Base-by-base conservation (phyloP, 1,140 invertebrate species). In the Copidosoma floridanum region DNA sequence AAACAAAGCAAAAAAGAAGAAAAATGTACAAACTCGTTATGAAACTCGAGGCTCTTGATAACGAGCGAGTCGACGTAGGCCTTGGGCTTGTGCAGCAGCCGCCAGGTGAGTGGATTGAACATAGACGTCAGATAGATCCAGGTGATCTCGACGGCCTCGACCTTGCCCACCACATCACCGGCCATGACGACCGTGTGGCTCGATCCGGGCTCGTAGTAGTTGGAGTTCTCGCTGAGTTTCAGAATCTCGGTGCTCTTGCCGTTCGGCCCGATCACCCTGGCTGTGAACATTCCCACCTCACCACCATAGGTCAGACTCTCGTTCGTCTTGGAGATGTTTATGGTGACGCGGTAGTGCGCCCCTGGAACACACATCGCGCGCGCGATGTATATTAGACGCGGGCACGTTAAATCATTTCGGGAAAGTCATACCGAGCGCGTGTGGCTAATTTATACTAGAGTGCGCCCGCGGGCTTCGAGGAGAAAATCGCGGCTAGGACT, bases 31-130 rank as follows among this genome's bases (percentile, higher is more conserved):
- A 76, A 88, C 86, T 82, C 83, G 65, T 84, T 77, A 67, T 81
- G 78, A 57, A 82, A 83, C 75, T 90, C 88, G 61, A 90, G 75
- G n/a, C 83, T 86, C 55, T 89, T 87, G 29, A 92, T 76, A 18
- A 83, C 84, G n/a, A 92, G 72, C 44, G 85, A 86, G 27, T 87
- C 85, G 26, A 92, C 75, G 65, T 87, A 89, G 35, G 89, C 85
- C 52, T 85, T 84, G 1, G 91, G 88, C 16, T 84, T 85, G 52
- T 87, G 82, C 8, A 93, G 75, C 5, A 92, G 74, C 55, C 91
- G 81, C 91, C 91, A 93, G 0, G 90, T 92, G 37, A 93, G 82
- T 0, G 91, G 90, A 75, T 93, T 93, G 58, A 93, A 84, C 8
- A 91, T 69, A 52, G 85, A 91, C 1, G 86, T 87, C 59, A 88